phyloP scores from a whole-genome alignment of 2,797 vertebrate species.

The Poeciliopsis turneri region DNA sequence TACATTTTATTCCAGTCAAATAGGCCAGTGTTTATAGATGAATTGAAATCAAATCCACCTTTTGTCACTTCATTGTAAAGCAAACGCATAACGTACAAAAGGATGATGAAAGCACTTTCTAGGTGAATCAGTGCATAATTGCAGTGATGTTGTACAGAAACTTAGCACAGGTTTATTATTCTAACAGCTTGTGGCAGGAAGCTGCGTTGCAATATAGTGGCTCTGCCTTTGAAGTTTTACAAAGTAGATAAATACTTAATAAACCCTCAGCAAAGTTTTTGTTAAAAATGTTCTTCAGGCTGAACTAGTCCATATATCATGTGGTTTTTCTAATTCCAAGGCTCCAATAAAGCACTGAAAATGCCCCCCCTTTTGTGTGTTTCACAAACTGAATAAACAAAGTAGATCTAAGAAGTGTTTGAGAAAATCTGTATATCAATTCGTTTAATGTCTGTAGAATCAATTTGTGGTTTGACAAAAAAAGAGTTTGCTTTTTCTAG shows the following conservation, averaged over 20 bases:
- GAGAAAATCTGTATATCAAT: too few relatives aligned
- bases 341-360: neutral
- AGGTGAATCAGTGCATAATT: neutral
- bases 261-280: neutral
- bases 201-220: neutral
- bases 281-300: neutral
- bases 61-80: neutral
- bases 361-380: neutral
- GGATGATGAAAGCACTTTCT: neutral
- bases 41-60: neutral
- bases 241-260: neutral
- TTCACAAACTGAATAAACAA: neutral
- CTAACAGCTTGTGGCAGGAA: neutral
- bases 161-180: neutral
- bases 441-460: too few relatives aligned
- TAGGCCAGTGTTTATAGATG: neutral
- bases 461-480: too few relatives aligned
- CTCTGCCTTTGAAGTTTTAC: neutral
- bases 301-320: neutral
- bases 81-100: neutral
- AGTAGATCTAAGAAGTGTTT: too few relatives aligned
- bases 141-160: neutral
- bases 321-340: neutral
- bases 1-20: neutral
- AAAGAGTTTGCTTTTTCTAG: too few relatives aligned